Conservation (phyloP, 2,113 vertebrate species). For the Megaptera novaeangliae region DNA sequence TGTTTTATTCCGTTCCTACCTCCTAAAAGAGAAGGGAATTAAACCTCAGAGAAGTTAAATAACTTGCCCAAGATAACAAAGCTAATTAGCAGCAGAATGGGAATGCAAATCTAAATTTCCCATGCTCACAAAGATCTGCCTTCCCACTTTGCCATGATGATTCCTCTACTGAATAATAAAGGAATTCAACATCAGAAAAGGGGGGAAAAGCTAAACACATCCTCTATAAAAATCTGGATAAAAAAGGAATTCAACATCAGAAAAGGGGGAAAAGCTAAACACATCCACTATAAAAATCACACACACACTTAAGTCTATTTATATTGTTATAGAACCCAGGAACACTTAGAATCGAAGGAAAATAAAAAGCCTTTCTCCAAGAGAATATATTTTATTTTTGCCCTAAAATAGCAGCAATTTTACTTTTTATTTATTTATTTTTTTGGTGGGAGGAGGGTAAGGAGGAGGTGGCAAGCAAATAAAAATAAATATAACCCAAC, state of each 20-base stretch:
- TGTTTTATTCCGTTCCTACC: not conserved
- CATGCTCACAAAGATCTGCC: not conserved
- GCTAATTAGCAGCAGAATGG: not conserved
- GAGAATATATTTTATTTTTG: not conserved
- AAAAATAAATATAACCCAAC: not conserved
- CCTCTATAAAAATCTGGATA: not conserved
- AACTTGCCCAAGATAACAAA: not conserved
- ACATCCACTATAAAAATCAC: not conserved
- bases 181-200: not conserved
- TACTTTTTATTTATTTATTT: not conserved
- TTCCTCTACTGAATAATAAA: not conserved
- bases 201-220: not conserved
- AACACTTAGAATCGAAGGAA: not conserved
- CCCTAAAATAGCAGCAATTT: not conserved
- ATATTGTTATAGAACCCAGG: not conserved
- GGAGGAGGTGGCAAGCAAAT: not conserved
- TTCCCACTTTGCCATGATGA: not conserved
- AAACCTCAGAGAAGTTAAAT: not conserved
- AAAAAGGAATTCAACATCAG: not conserved
- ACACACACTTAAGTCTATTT: not conserved
- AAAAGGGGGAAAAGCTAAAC: not conserved
- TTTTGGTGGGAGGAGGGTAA: not conserved
- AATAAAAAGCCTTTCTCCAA: not conserved
- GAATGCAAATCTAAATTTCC: not conserved
- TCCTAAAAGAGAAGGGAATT: not conserved